Base-by-base conservation (phyloP, 2,888 invertebrate genomes). In the Rambutsinella grinnellia region DNA sequence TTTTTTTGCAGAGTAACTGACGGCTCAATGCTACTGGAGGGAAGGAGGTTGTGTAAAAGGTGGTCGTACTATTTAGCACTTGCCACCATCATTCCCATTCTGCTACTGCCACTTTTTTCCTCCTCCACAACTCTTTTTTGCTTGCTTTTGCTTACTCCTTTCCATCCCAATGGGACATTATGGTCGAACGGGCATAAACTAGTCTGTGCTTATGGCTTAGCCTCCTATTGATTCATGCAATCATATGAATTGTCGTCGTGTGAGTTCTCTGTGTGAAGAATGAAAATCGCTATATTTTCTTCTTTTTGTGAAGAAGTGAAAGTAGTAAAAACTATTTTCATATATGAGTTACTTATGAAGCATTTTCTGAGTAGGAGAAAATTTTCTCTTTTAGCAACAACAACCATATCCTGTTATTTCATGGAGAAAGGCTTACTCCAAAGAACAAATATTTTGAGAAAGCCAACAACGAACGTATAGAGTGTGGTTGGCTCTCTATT, bases 81-180 rank as follows among this genome's bases (percentile, higher is more conserved):
- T 3, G 13, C 5, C 28, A 57, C 24, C 26, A 49, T 24, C 47
- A 58, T 21, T 13, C 23, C 46, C 68, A 24, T 60, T 21, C 51
- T 36, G 53, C 53, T 66, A 27, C 56, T 46, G 3, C 17, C 44
- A 23, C 65, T 26, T 13, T 36, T 36, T 36, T 36, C 36, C 36
- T 36, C 36, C 13, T 36, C 36, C 13, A 24, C 44, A 24, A 24
- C 47, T 36, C 36, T 36, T 36, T 36, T 36, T 36, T 49, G 47
- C 27, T 28, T 17, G 49, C 27, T 13, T 36, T 36, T 36, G 36
- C 36, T 36, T 36, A 36, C 36, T 36, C 6, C 36, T 24, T 71
- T 62, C 71, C 71, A 63, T 72, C 66, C 72, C 72, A 60, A 72
- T 60, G 72, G 72, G 72, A 72, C 72, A 60, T 66, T 60, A 66